Evolutionary conservation across 2,888 invertebrate genomes (phyloP).

Genomic region (Rhogogaster chlorosoma): DNA sequence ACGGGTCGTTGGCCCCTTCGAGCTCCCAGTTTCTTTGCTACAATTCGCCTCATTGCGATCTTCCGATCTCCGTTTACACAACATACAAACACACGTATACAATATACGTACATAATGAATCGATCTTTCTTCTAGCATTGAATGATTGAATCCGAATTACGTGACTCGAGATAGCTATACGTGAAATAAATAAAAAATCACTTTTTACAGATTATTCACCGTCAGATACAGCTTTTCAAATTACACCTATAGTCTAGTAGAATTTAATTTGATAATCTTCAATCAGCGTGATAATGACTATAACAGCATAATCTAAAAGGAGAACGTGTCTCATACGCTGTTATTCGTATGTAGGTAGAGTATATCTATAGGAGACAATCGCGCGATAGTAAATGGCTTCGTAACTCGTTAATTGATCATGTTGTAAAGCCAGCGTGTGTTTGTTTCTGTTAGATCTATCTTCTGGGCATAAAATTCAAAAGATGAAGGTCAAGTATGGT

Average conservation of each 20-base stretch:
- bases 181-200: background rate
- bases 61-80: slow-evolving; percentile 2
- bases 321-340: background rate
- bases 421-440: background rate
- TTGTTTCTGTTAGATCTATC: background rate
- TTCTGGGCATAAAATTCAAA: background rate
- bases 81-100: background rate
- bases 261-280: background rate
- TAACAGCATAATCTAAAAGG: background rate
- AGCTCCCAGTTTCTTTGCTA: slow-evolving; percentile 34
- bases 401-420: background rate
- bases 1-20: slow-evolving; percentile 40
- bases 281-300: background rate
- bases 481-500: slow-evolving; percentile 8
- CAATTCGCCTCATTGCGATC: slow-evolving; percentile 13
- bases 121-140: background rate
- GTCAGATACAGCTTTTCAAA: background rate
- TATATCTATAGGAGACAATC: background rate
- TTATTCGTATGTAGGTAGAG: background rate
- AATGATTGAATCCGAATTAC: background rate
- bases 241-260: background rate
- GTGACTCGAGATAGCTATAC: background rate
- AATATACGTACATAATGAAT: background rate
- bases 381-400: background rate
- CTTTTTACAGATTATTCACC: background rate